Evolutionary conservation across 2,797 vertebrate genomes (phyloP), one percentile per base, ranked within the genome.

Genomic region (Enteromius afrohamiltoni): DNA sequence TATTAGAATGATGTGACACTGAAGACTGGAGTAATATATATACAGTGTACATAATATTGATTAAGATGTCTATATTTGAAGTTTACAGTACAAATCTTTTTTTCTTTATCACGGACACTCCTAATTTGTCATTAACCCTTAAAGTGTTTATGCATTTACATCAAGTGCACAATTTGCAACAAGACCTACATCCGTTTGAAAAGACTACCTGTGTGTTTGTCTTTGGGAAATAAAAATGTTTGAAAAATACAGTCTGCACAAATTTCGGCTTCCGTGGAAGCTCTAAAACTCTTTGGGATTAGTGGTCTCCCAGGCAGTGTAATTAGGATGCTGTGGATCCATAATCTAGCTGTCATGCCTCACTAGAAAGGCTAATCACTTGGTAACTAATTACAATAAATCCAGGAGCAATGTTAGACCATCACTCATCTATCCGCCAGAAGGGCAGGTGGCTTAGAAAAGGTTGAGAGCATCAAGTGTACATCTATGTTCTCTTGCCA

Each of bases 371-470:
- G 75, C 60, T 68, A 83, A 73, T 74, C 53, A 76, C 77, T 69
- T 37, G 70, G 55, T 71, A 75, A 53, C 79, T 80, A 86, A 88
- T 83, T 88, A 77, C 68, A 62, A 23, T 51, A 73, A 68, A 80
- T 77, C 80, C 70, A 65, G 60, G 67, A 83, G 64, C 45, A 64
- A 34, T 69, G 45, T 58, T 62, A 29, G 40, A 37, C 47, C 47
- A 73, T 71, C 81, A 42, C 37, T 80, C 45, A 14, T 69, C 58
- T 14, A 42, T 29, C 26, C 4, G 4, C 67, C 84, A 58, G 21
- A 16, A 23, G 58, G 62, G 51, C 53, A 73, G 67, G 49, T 78
- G 80, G 80, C 83, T 85, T 79, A 83, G 62, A 74, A 19, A 40
- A 31, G 45, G 73, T 68, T 78, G 8, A 71, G 58, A 65, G 13